Conservation (phyloP, 2,888 invertebrate genomes). For the Cheilosia pagana region DNA sequence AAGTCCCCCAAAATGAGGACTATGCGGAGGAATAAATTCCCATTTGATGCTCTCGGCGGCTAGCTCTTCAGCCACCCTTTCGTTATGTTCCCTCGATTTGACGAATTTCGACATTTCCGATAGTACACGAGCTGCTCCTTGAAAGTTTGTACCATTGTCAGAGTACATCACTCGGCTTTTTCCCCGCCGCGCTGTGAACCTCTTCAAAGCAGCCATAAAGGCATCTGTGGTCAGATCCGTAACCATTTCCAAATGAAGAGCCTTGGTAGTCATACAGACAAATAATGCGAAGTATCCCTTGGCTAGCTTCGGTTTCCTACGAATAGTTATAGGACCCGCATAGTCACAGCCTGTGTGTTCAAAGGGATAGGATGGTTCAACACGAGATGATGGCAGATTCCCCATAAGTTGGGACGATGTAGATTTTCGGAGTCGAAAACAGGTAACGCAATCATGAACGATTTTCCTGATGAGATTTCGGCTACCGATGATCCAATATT, state of each 20-base stretch:
- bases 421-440: not conserved
- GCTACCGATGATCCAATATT: not conserved
- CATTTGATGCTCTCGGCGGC: not conserved
- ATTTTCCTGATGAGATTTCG: not conserved
- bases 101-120: no score
- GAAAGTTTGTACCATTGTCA: no score
- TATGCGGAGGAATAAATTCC: slow-evolving; percentile 1
- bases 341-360: not conserved
- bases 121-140: no score
- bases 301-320: not conserved
- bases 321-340: not conserved
- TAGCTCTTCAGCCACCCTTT: no score
- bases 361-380: not conserved
- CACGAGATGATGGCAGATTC: not conserved
- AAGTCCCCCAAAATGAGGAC: slow-evolving; percentile 7
- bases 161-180: no score
- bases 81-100: no score
- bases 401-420: not conserved
- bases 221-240: slow-evolving; percentile 18
- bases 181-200: no score
- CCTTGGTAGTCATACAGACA: slow-evolving; percentile 2
- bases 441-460: not conserved
- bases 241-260: slow-evolving; percentile 19
- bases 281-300: no score
- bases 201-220: no score